A percentile compares a stretch with the other conserved stretches of the same genome.
phyloP scores from a whole-genome alignment of 2,113 vertebrate genomes.

The Mixornis gularis region DNA sequence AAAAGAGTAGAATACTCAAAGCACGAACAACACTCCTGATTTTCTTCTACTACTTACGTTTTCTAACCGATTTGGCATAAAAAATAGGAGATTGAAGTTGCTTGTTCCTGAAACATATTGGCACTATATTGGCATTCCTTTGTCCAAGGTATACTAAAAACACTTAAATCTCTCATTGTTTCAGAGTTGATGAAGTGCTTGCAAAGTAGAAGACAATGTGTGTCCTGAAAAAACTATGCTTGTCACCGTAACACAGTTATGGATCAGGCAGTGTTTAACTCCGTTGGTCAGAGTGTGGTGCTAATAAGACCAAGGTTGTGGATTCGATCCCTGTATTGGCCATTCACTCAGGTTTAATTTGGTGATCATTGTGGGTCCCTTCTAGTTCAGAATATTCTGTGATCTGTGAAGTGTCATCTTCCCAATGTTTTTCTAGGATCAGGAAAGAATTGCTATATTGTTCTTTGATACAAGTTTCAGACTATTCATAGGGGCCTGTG shows the following conservation, averaged over 20 bases:
- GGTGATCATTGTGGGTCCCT: not conserved
- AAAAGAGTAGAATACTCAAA: not conserved
- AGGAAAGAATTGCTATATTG: not conserved
- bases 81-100: not conserved
- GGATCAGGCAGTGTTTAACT: not conserved
- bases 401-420: not conserved
- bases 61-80: not conserved
- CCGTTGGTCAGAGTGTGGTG: not conserved
- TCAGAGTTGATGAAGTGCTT: not conserved
- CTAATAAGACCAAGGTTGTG: not conserved
- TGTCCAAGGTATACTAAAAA: not conserved
- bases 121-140: not conserved
- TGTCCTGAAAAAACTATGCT: not conserved
- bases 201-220: not conserved
- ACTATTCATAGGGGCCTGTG: not conserved
- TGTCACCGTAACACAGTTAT: not conserved
- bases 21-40: not conserved
- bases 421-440: not conserved
- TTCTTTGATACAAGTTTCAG: not conserved
- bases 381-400: not conserved
- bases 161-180: not conserved
- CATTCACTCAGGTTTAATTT: not conserved
- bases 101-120: not conserved
- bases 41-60: not conserved
- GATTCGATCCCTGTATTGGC: not conserved